Conservation (phyloP, 2,797 vertebrate species). For the Pterois miles region DNA sequence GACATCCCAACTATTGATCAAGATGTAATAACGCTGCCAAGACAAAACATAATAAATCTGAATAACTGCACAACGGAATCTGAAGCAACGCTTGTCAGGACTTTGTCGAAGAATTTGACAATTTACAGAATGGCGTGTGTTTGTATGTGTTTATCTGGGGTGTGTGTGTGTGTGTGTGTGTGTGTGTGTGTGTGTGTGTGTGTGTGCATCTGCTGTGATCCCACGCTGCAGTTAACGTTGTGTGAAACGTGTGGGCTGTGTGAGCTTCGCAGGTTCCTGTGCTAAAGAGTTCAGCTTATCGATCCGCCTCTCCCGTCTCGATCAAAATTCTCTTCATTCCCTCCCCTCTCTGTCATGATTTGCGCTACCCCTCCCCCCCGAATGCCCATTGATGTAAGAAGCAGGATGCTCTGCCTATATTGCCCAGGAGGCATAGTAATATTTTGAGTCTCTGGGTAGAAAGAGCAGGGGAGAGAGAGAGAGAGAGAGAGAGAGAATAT, state of each 20-base stretch:
- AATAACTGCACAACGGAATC: background rate
- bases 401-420: constrained; percentile 18
- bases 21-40: background rate
- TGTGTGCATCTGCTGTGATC: constrained; percentile 23
- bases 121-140: background rate
- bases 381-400: constrained; percentile 37
- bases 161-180: background rate
- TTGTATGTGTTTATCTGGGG: background rate
- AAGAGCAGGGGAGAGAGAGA: background rate
- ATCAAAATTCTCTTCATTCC: constrained; percentile 41
- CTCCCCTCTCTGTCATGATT: constrained; percentile 31
- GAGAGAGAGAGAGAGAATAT: background rate
- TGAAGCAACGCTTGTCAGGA: background rate
- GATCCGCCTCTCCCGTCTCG: constrained; percentile 39
- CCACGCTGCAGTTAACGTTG: constrained; percentile 46
- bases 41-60: background rate
- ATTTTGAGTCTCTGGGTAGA: constrained; percentile 30
- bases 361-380: background rate
- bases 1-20: background rate
- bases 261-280: constrained; percentile 32
- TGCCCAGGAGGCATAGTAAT: constrained; percentile 31
- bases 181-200: background rate
- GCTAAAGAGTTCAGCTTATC: constrained; percentile 61
- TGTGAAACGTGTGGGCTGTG: constrained; percentile 71
- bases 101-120: background rate